Evolutionary conservation across 2,797 vertebrate species (phyloP), one percentile per base, ranked within the genome.

Genomic region (Chloroceryle inda): DNA sequence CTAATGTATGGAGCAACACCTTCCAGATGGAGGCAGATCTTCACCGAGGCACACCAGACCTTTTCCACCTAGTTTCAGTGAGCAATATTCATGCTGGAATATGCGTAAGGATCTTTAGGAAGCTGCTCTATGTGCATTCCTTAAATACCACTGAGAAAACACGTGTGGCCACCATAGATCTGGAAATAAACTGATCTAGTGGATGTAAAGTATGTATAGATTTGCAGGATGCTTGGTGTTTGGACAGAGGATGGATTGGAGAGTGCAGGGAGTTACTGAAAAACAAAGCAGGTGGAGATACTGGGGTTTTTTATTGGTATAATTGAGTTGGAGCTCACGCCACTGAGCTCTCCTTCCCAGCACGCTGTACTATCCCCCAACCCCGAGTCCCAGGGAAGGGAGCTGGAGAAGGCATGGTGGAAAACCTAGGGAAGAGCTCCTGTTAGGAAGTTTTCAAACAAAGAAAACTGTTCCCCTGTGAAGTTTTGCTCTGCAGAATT

Each of bases 321-420:
- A 69, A 19, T 45, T 13, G 9, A 47, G 38, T 53, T 9, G 8
- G 50, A 63, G 38, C 42, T 58, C 23, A 38, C 59, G 47, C 38
- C 11, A 40, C 18, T 1, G 1, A 95, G 40, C 3, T 68, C 49
- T 55, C 27, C 55, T 33, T 38, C 71, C 85, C 62, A 23, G n/a
- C 40, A 8, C 31, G 31, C 12, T 13, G 4, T 27, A 24, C 29
- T 27, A 38, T 27, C 47, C 31, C 47, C 16, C 7, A 24, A 26
- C 12, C 11, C 42, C 1, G 0, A 4, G 14, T 24, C 13, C 35
- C 0, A 0, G 35, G 35, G 24, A 56, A 35, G 31, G 1, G 4
- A 58, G 50, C 12, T 27, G 50, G 42, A 83, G 35, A 80, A 73
- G 38, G 21, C 0, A 0, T 6, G 7, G 19, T 27, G 33, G 68